These are phyloP conservation scores for Neomorphus geoffroyi DNA, from an alignment of 2,797 vertebrate genomes.

Conservation along the genomic window DNA sequence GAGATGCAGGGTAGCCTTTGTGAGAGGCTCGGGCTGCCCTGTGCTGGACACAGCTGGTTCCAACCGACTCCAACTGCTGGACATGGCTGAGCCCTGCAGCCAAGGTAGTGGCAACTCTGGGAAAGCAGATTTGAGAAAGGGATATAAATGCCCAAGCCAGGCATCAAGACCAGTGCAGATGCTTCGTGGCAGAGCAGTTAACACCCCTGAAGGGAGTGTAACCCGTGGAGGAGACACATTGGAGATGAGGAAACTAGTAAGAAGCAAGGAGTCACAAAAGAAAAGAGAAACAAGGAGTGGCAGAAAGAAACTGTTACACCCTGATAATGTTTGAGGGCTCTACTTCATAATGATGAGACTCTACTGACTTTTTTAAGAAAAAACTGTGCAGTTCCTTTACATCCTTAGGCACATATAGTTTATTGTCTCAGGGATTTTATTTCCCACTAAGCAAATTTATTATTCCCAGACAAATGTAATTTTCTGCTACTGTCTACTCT, in stretches of 20 bases:
- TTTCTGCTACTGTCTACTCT: background rate
- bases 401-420: background rate
- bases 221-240: background rate
- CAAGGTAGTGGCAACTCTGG: fast-evolving
- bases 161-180: background rate
- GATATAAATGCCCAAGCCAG: background rate
- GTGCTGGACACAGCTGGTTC: background rate
- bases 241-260: background rate
- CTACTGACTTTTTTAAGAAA: background rate
- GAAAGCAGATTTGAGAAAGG: fast-evolving
- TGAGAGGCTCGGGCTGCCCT: background rate
- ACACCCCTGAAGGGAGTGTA: fast-evolving
- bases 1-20: background rate
- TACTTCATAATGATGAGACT: background rate
- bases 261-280: background rate
- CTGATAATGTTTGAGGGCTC: background rate
- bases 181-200: background rate
- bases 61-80: fast-evolving
- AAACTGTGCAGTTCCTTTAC: background rate
- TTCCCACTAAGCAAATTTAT: background rate
- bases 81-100: fast-evolving
- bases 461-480: background rate
- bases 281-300: background rate
- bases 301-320: background rate
- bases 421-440: background rate